Conservation (phyloP, 2,113 vertebrate genomes). For the Thamnophis sirtalis region DNA sequence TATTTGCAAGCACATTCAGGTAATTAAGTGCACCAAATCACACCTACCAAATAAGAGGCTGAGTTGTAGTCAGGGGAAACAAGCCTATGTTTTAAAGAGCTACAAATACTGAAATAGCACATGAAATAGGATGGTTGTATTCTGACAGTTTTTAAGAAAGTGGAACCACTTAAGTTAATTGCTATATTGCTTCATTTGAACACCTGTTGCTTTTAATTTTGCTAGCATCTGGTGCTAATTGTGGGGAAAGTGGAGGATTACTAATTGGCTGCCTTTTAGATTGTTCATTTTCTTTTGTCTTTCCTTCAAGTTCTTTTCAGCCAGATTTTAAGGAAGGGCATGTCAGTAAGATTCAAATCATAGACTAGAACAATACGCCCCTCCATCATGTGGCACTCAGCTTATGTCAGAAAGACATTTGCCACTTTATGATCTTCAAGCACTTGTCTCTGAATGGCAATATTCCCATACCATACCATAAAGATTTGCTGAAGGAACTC, state of each 20-base stretch:
- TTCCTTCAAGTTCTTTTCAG: constrained; percentile 10
- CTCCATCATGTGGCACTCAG: background rate
- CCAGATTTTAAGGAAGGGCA: constrained; percentile 29
- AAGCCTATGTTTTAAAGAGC: constrained; percentile 26
- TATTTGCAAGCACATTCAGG: constrained; percentile 40
- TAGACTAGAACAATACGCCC: constrained; percentile 18
- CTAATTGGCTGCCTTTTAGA: constrained; percentile 21
- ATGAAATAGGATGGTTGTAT: constrained; percentile 34
- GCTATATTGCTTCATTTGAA: constrained; percentile 46
- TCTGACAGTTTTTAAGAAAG: constrained; percentile 52
- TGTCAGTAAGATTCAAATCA: background rate
- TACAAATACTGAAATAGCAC: constrained; percentile 34
- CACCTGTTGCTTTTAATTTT: constrained; percentile 58
- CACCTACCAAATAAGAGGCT: constrained; percentile 36
- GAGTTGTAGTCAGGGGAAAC: constrained; percentile 32
- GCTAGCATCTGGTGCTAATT: constrained; percentile 41
- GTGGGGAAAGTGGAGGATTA: background rate
- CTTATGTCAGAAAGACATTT: background rate
- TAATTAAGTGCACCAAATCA: constrained; percentile 22
- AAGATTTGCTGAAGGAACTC: background rate
- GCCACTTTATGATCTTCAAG: background rate
- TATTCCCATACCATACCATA: background rate
- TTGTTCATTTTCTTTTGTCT: constrained; percentile 38
- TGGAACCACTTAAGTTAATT: constrained; percentile 54
- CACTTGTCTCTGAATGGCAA: background rate